phyloP scores from a whole-genome alignment of 1,140 invertebrate species.

The Brachionus asplanchnoidis region DNA sequence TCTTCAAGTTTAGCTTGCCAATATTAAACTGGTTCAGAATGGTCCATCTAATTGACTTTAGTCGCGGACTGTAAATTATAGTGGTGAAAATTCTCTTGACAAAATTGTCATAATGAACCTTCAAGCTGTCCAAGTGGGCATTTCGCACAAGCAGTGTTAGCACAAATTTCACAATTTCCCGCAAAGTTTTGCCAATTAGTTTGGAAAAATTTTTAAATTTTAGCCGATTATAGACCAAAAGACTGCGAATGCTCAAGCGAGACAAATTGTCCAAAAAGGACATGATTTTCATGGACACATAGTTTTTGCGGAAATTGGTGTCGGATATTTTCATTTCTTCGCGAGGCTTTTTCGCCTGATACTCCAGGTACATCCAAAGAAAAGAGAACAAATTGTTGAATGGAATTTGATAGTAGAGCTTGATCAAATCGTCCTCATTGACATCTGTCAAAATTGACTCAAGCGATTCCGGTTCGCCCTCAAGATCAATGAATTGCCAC shows the following conservation, averaged over 20 bases:
- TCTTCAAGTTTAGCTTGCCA: not conserved
- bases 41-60: slow-evolving; percentile 26
- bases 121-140: not conserved
- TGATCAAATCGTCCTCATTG: slow-evolving; percentile 25
- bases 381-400: slow-evolving; percentile 26
- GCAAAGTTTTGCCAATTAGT: slow-evolving; percentile 28
- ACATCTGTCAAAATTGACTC: slow-evolving; percentile 21
- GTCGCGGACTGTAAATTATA: not conserved
- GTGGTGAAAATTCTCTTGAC: slow-evolving; percentile 34
- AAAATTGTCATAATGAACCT: slow-evolving; percentile 21
- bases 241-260: slow-evolving; percentile 34
- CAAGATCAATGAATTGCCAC: slow-evolving; percentile 37
- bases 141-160: not conserved
- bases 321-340: not conserved
- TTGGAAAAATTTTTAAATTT: slow-evolving; percentile 40
- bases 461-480: slow-evolving; percentile 19
- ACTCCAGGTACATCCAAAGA: slow-evolving; percentile 29
- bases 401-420: slow-evolving; percentile 34
- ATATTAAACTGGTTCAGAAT: slow-evolving; percentile 36
- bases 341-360: not conserved
- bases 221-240: slow-evolving; percentile 10
- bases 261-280: slow-evolving; percentile 21
- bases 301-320: slow-evolving; percentile 11
- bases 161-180: slow-evolving; percentile 31
- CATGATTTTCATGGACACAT: slow-evolving; percentile 34